These are phyloP conservation scores for Geodia barretti DNA, from an alignment of 37 sponge, comb jelly and placozoan species.

Conservation along the genomic window DNA sequence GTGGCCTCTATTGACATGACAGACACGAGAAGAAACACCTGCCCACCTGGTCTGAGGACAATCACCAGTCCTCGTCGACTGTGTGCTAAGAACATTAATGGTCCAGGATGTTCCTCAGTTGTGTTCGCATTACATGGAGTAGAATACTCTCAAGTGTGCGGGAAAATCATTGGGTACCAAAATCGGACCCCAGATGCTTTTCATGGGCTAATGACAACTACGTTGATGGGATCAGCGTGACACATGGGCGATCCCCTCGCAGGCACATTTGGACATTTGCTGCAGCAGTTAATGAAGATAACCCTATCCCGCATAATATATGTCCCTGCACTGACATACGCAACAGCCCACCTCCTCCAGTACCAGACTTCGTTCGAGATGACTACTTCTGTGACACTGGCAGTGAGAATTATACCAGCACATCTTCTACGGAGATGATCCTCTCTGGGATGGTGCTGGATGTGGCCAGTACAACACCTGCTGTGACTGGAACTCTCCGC, in stretches of 20 bases:
- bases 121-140: slow-evolving; percentile 6
- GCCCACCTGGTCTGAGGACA: slow-evolving; percentile 16
- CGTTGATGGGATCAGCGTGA: slow-evolving; percentile 33
- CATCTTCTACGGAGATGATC: slow-evolving; percentile 13
- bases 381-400: slow-evolving; percentile 26
- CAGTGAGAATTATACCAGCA: too few relatives aligned
- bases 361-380: slow-evolving; percentile 19
- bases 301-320: neutral
- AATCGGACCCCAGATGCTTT: too few relatives aligned
- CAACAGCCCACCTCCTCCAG: slow-evolving; percentile 1
- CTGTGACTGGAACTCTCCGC: slow-evolving; percentile 22
- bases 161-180: too few relatives aligned
- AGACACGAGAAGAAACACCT: too few relatives aligned
- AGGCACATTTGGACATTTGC: slow-evolving; percentile 36
- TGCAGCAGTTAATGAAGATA: neutral
- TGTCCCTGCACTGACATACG: slow-evolving; percentile 16
- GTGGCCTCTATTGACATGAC: slow-evolving; percentile 7
- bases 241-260: slow-evolving; percentile 29
- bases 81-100: slow-evolving; percentile 1
- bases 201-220: slow-evolving; percentile 24
- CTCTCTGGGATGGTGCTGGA: slow-evolving; percentile 59
- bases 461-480: slow-evolving; percentile 12
- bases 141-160: slow-evolving; percentile 17
- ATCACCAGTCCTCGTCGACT: neutral
- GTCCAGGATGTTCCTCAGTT: slow-evolving; percentile 6